These are phyloP conservation scores for Xestobium rufovillosum DNA, from an alignment of 2,888 invertebrate genomes.

Conservation along the genomic window DNA sequence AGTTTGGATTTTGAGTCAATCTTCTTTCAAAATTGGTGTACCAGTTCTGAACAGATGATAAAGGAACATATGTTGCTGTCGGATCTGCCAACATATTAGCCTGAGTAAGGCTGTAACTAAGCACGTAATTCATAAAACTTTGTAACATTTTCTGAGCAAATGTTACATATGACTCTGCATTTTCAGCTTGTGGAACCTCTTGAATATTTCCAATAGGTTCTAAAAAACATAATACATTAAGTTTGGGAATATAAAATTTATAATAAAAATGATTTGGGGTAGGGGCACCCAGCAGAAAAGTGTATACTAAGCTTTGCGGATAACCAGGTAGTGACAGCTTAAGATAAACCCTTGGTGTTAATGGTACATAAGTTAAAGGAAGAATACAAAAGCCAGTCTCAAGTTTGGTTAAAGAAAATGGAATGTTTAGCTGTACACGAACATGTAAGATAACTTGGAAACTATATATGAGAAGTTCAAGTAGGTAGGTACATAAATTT, in stretches of 20 bases:
- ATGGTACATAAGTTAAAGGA: too few relatives aligned
- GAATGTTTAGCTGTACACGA: too few relatives aligned
- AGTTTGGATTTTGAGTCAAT: conserved; percentile 84
- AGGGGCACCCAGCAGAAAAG: too few relatives aligned
- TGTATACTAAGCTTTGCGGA: too few relatives aligned
- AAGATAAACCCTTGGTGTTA: too few relatives aligned
- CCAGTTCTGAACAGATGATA: conserved; percentile 86
- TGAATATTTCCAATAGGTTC: conserved; percentile 45
- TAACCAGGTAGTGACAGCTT: too few relatives aligned
- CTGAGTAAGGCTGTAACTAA: conserved; percentile 80
- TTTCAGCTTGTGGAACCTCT: conserved; percentile 36
- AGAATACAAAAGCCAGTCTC: too few relatives aligned
- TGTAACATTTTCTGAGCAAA: conserved; percentile 89
- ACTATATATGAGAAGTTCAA: too few relatives aligned
- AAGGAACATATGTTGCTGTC: conserved; percentile 76
- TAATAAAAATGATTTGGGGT: too few relatives aligned
- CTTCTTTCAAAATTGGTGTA: conserved; percentile 87
- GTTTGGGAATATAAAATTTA: conserved; percentile 3
- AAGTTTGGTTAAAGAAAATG: too few relatives aligned
- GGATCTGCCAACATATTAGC: conserved; percentile 73
- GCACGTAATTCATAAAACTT: conserved; percentile 84
- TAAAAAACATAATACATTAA: conserved; percentile 24
- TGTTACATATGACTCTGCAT: conserved; percentile 45
- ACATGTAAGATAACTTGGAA: too few relatives aligned
- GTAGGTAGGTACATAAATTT: too few relatives aligned